Evolutionary conservation across 2,888 invertebrate species (phyloP), one percentile per base, ranked within the genome.

Genomic region (Linyphia triangularis): DNA sequence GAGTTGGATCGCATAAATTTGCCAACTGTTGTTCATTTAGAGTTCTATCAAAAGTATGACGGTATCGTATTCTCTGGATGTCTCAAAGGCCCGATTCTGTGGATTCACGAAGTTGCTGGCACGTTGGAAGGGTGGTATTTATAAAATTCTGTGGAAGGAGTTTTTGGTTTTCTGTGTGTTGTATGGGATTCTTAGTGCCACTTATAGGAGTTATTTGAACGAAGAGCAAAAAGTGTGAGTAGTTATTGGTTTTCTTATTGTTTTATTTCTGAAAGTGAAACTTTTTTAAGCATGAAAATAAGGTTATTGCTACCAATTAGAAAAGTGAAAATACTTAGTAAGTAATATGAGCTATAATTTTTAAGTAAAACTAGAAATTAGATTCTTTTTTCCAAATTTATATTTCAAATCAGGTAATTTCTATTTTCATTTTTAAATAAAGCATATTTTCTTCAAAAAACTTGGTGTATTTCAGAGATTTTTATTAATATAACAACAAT

Each of bases 101-200:
- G 94, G 94, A 73, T 94, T 94, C 92, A 94, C 94, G 61, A 92
- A 94, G 40, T 93, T 94, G 16, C 92, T 94, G 61, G 93, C 94
- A 91, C 93, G 94, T 93, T 94, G 94, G 94, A 92, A 93, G 88
- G 94, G 94, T 59, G 94, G 94, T 73, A 93, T 94, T 63, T 94
- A 94, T 92, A 94, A 94, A 91, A 93, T 94, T 85, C 93, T 94
- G 89, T 94, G 94, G 92, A 92, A 94, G 75, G 94, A 94, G 91
- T 92, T 94, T 30, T 79, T 94, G 40, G 91, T 94, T 28, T 94
- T 94, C 91, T 92, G 93, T 40, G 83, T 92, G 22, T 91, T 93
- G 13, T 94, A 94, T 91, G 93, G 92, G 24, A 89, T 92, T 37
- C 92, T 94, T 90, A 94, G 94, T 85, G 92, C 93, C 22, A 91